phyloP scores from a whole-genome alignment of 2,113 vertebrate species.

The Microcebus murinus region DNA sequence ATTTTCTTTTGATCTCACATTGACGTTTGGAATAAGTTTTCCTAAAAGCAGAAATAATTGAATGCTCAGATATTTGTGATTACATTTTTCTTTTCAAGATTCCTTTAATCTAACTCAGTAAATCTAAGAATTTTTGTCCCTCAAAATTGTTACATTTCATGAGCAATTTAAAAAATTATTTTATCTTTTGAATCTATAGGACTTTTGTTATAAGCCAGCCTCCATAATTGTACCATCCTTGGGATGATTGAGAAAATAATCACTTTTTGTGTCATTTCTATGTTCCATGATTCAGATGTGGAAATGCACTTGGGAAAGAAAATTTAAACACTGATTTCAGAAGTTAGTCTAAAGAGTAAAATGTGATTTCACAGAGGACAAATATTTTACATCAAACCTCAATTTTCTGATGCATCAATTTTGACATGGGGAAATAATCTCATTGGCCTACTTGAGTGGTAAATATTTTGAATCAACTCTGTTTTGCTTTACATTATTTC shows the following conservation, averaged over 20 bases:
- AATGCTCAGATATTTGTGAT: not conserved
- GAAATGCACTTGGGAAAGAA: not conserved
- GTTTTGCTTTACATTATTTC: not conserved
- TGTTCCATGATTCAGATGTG: not conserved
- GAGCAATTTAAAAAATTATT: not conserved
- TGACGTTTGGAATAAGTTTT: not conserved
- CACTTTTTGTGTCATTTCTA: not conserved
- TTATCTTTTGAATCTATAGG: not conserved
- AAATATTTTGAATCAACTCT: not conserved
- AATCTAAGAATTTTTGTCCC: not conserved
- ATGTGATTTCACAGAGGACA: not conserved
- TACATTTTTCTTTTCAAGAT: not conserved
- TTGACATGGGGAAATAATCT: not conserved
- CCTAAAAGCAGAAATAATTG: not conserved
- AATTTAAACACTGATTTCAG: not conserved
- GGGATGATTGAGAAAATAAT: not conserved
- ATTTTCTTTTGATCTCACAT: not conserved
- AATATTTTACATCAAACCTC: not conserved
- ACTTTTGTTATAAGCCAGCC: not conserved
- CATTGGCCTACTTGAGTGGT: not conserved
- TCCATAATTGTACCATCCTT: not conserved
- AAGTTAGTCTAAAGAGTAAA: not conserved
- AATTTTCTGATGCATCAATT: not conserved
- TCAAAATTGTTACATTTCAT: not conserved
- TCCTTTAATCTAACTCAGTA: not conserved